phyloP scores from a whole-genome alignment of 23 tunicate species.

The Styela plicata region DNA sequence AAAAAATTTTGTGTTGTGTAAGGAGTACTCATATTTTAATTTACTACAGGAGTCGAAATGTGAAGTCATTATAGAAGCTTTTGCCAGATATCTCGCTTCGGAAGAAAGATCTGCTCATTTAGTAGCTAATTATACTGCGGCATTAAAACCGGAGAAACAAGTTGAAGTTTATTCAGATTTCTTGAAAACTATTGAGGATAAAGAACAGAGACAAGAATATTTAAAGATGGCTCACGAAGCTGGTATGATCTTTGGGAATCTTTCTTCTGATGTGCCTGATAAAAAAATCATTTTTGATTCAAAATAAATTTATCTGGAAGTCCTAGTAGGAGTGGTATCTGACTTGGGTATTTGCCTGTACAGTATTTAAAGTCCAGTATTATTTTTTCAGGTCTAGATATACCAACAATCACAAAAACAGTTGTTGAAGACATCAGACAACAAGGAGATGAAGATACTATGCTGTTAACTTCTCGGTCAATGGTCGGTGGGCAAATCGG shows the following conservation, averaged over 20 bases:
- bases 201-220: conserved; percentile 48
- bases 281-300: neutral
- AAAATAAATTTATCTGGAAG: neutral
- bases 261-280: too few relatives aligned
- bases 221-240: conserved; percentile 62
- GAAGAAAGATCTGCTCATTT: conserved; percentile 58
- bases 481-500: neutral
- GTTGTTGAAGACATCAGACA: conserved; percentile 80
- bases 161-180: conserved; percentile 51
- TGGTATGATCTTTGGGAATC: conserved; percentile 40
- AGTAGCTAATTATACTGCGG: conserved; percentile 75
- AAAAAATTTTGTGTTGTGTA: too few relatives aligned
- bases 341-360: neutral
- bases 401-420: conserved; percentile 68
- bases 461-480: neutral
- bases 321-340: too few relatives aligned
- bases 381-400: conserved; percentile 67
- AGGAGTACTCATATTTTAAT: too few relatives aligned
- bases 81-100: conserved; percentile 42
- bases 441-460: conserved; percentile 18
- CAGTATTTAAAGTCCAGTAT: neutral
- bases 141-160: conserved; percentile 49
- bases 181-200: conserved; percentile 57
- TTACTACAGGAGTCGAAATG: conserved; percentile 33
- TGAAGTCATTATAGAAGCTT: conserved; percentile 52